Conservation (phyloP, 2,113 vertebrate genomes). For the Anhinga rufa region DNA sequence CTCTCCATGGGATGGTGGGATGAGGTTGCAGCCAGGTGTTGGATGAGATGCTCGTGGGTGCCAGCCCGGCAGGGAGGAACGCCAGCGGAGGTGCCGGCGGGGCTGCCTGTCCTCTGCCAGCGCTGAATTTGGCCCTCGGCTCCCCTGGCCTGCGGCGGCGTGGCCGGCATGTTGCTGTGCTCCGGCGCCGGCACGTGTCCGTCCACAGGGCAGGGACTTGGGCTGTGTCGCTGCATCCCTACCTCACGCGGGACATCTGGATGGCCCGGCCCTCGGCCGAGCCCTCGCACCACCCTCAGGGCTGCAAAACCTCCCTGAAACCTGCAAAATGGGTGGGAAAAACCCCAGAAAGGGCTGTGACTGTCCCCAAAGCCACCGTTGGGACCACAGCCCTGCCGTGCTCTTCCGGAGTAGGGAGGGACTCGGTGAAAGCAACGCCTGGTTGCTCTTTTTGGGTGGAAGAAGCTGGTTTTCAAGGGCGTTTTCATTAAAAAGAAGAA, state of each 20-base stretch:
- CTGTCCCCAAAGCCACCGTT: neutral
- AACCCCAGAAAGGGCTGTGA: neutral
- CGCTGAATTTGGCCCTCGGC: neutral
- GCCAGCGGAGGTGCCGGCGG: accelerated
- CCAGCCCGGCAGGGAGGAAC: accelerated
- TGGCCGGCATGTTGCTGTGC: neutral
- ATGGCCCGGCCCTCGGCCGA: neutral
- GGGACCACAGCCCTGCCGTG: accelerated
- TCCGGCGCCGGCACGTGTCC: accelerated
- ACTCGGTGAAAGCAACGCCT: accelerated
- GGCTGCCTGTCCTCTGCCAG: neutral
- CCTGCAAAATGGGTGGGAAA: neutral
- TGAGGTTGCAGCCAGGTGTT: accelerated
- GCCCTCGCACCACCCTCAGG: neutral
- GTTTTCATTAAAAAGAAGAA: constrained; percentile 29
- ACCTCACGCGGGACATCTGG: neutral
- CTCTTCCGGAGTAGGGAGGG: neutral
- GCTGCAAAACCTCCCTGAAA: neutral
- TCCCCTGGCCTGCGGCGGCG: neutral
- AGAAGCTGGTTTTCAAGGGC: neutral
- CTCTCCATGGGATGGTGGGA: neutral
- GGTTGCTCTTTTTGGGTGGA: neutral
- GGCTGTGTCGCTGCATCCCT: neutral
- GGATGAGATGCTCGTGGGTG: neutral
- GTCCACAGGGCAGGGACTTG: neutral